Conservation (phyloP, 2,113 vertebrate species). For the Xiphias gladius region DNA sequence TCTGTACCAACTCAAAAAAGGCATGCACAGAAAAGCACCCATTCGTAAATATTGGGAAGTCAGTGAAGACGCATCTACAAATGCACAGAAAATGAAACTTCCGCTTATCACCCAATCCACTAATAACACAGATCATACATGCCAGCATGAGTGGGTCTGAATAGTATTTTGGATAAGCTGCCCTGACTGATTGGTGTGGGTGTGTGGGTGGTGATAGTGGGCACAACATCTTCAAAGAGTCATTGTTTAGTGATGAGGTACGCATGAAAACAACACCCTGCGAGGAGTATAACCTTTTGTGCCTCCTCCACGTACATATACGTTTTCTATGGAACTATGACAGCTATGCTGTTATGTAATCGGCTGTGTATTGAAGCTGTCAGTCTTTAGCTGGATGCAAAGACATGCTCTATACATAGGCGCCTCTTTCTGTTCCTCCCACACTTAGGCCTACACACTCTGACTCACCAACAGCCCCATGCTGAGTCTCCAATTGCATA, state of each 20-base stretch:
- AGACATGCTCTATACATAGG: conserved; percentile 64
- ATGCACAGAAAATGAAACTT: conserved; percentile 22
- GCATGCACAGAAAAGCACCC: conserved; percentile 4
- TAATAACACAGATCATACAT: conserved; percentile 39
- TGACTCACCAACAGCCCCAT: conserved; percentile 62
- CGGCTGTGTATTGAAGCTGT: conserved; percentile 56
- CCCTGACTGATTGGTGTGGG: conserved; percentile 66
- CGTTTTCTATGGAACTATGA: conserved; percentile 54
- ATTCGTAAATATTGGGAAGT: neutral
- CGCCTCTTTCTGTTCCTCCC: conserved; percentile 47
- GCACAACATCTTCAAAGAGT: conserved; percentile 65
- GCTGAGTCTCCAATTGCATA: neutral
- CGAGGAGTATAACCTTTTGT: conserved; percentile 51
- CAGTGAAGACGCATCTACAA: conserved; percentile 19
- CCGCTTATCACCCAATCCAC: conserved; percentile 12
- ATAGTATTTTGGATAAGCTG: conserved; percentile 63
- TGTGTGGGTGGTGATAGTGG: conserved; percentile 53
- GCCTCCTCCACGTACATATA: conserved; percentile 46
- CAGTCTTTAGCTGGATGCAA: conserved; percentile 56
- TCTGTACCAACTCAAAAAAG: conserved; percentile 5
- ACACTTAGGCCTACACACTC: conserved; percentile 57
- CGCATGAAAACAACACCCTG: conserved; percentile 59
- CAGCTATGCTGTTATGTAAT: conserved; percentile 68
- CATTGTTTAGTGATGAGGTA: conserved; percentile 58
- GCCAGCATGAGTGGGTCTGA: conserved; percentile 63